Base-by-base conservation (phyloP, 2,888 invertebrate species). In the Nysson spinosus region DNA sequence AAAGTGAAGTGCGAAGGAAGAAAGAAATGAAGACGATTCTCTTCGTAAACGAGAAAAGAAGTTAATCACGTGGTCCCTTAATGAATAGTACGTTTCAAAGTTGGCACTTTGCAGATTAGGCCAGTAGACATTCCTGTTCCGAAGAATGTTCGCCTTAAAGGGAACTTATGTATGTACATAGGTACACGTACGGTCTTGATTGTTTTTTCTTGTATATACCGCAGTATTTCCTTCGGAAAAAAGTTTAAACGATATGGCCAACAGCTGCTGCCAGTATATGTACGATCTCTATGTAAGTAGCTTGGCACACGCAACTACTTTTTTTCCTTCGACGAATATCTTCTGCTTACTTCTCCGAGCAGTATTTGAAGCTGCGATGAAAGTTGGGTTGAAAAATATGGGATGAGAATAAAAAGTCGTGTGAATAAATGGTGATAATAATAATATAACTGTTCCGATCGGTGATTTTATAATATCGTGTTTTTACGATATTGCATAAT, bases 231-330 rank as follows among this genome's bases (percentile, higher is more conserved):
- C 28, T 12, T 26, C 22, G 17, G 11, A 30, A 26, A 60, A 58
- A 58, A 58, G 20, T 62, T 66, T 55, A 52, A 40, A 47, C 54
- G 37, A 30, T 14, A 24, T 24, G 28, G 51, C 47, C 32, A 20
- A 55, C 65, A 73, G 69, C 69, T 73, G 73, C 69, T 63, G 50
- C 65, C 72, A 56, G 51, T 55, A 46, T 43, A 49, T 9, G 43
- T 16, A 14, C 32, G 19, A 5, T 58, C 49, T 19, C 22, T 35
- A 35, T 22, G 35, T 39, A 37, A 32, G 37, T 20, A 20, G 37
- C 43, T 14, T 12, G 7, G 16, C 11, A 44, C 12, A 44, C 9
- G 43, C 24, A 44, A 51, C 39, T 35, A 51, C 47, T 20, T 47
- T 40, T 34, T 52, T 51, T 32, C 22, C n/a, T 28, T 7, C 14